Evolutionary conservation across 2,797 vertebrate species (phyloP).

Genomic region (Fistularia tabacaria): DNA sequence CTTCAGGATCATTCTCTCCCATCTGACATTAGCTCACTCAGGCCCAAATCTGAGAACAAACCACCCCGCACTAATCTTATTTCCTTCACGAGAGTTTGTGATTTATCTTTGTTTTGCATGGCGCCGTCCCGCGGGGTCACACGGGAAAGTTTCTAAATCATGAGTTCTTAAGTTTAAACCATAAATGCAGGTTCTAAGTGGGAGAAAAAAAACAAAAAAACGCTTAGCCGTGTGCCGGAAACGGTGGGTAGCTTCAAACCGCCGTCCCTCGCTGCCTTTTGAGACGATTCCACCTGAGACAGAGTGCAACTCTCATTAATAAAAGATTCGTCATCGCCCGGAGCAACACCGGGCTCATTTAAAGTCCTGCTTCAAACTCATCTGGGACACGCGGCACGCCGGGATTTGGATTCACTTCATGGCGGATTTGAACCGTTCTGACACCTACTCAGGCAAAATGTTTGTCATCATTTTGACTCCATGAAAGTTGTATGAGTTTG

Average conservation of each 20-base stretch:
- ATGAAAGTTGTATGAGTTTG: conserved; percentile 8
- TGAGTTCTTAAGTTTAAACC: conserved; percentile 27
- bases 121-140: conserved; percentile 27
- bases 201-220: conserved; percentile 26
- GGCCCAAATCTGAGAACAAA: conserved; percentile 33
- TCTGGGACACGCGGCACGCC: conserved; percentile 20
- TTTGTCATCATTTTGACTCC: conserved; percentile 12
- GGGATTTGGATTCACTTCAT: conserved; percentile 26
- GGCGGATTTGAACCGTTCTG: conserved; percentile 19
- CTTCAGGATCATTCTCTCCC: conserved; percentile 25
- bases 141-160: conserved; percentile 25
- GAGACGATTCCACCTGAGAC: conserved; percentile 53
- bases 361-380: conserved; percentile 41
- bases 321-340: conserved; percentile 59
- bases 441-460: conserved; percentile 18
- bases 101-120: conserved; percentile 38
- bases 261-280: conserved; percentile 28
- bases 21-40: conserved; percentile 27
- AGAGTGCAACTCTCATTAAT: conserved; percentile 66
- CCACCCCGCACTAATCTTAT: conserved; percentile 25
- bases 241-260: not conserved
- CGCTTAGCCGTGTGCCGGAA: conserved; percentile 34
- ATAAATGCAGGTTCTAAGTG: conserved; percentile 19
- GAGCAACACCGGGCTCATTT: conserved; percentile 49
- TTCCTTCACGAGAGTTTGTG: conserved; percentile 27